Evolutionary conservation across 2,888 invertebrate species (phyloP).

Genomic region (Furcula furcula): DNA sequence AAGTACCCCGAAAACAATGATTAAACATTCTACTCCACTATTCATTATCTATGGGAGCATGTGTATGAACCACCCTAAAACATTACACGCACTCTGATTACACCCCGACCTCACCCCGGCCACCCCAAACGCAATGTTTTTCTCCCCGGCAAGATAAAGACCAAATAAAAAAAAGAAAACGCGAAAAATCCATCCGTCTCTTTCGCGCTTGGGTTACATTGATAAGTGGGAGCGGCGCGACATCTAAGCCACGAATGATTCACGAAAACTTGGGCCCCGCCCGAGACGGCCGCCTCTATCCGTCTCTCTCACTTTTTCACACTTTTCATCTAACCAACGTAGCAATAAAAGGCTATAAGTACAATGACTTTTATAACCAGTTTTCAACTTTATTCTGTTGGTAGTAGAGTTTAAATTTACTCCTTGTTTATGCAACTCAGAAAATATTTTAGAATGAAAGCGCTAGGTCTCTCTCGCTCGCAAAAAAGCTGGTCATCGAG

Average conservation of each 20-base stretch:
- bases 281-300: constrained; percentile 79
- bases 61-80: constrained; percentile 57
- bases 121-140: constrained; percentile 71
- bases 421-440: constrained; percentile 33
- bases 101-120: constrained; percentile 40
- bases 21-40: constrained; percentile 77
- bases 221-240: constrained; percentile 59
- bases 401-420: constrained; percentile 16
- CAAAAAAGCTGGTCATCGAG: constrained; percentile 72
- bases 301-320: constrained; percentile 81
- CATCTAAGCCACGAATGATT: constrained; percentile 78
- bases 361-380: constrained; percentile 3
- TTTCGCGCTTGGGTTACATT: constrained; percentile 39
- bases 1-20: constrained; percentile 75
- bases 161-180: constrained; percentile 80
- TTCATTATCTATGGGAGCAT: constrained; percentile 67
- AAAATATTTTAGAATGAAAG: constrained; percentile 80
- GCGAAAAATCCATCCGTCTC: constrained; percentile 74
- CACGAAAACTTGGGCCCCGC: constrained; percentile 81
- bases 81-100: constrained; percentile 72
- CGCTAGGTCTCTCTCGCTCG: constrained; percentile 79
- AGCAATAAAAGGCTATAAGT: constrained; percentile 32
- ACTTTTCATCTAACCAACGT: constrained; percentile 66
- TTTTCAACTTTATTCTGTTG: constrained; percentile 15
- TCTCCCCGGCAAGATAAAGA: constrained; percentile 78